phyloP scores from a whole-genome alignment of 1,140 invertebrate genomes.

The Euschistus heros region DNA sequence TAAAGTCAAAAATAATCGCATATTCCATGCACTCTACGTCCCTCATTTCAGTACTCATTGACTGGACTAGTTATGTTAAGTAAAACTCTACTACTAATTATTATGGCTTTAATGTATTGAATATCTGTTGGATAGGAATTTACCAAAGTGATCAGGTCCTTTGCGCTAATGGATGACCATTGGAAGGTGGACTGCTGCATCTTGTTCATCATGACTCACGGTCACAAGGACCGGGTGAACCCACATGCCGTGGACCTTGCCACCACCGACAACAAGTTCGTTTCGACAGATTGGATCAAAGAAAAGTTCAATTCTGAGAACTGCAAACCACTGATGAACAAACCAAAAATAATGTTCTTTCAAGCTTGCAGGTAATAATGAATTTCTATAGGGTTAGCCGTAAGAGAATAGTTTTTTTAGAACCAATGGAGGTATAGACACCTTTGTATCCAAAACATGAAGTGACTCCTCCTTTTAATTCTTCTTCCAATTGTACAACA shows the following conservation, averaged over 20 bases:
- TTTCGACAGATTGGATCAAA: constrained; percentile 4
- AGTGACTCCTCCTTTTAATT: too few relatives aligned
- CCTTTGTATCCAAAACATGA: too few relatives aligned
- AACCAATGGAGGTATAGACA: too few relatives aligned
- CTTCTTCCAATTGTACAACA: too few relatives aligned
- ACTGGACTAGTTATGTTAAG: too few relatives aligned
- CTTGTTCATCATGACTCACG: constrained; percentile 12
- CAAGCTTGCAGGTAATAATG: constrained; percentile 11
- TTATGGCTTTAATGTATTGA: too few relatives aligned
- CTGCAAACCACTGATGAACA: not conserved
- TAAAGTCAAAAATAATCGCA: too few relatives aligned
- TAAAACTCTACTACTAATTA: too few relatives aligned
- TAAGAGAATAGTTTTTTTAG: too few relatives aligned
- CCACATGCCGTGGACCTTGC: not conserved
- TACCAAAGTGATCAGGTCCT: not conserved
- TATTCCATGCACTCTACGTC: too few relatives aligned
- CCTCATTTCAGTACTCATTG: too few relatives aligned
- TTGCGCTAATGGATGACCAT: not conserved
- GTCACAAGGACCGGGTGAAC: constrained; percentile 3
- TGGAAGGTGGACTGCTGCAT: constrained; percentile 8
- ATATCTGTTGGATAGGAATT: not conserved
- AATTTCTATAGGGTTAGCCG: too few relatives aligned
- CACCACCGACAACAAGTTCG: constrained; percentile 8
- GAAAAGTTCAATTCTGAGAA: not conserved
- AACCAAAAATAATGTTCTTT: constrained; percentile 12